These are phyloP conservation scores for Triplophysa siluroides DNA, from an alignment of 2,113 vertebrate genomes.

Conservation along the genomic window DNA sequence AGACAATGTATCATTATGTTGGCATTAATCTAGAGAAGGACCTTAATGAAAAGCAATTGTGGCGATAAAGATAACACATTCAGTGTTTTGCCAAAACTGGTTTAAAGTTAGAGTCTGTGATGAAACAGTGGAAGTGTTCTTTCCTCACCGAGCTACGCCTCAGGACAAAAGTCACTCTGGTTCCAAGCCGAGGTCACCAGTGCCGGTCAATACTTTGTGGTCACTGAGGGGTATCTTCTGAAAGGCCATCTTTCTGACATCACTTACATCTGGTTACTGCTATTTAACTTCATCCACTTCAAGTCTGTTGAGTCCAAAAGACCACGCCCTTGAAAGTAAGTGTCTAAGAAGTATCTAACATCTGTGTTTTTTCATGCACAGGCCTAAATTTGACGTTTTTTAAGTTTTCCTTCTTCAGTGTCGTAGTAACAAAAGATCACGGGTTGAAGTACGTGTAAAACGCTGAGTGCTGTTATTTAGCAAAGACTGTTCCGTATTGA, in stretches of 20 bases:
- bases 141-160: background rate
- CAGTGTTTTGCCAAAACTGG: background rate
- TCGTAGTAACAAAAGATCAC: background rate
- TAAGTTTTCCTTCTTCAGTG: too few species aligned
- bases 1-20: background rate
- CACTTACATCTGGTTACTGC: background rate
- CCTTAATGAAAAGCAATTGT: too few species aligned
- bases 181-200: slow-evolving; percentile 2
- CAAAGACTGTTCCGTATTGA: background rate
- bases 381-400: background rate
- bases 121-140: background rate
- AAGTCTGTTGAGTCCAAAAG: background rate
- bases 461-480: background rate
- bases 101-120: background rate
- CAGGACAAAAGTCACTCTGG: background rate
- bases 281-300: background rate
- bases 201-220: slow-evolving; percentile 17
- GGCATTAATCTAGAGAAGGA: background rate
- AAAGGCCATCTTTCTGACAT: background rate
- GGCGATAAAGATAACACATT: background rate
- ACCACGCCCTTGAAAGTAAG: background rate
- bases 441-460: background rate
- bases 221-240: background rate
- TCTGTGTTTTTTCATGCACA: too few species aligned
- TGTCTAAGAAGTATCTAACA: background rate